These are phyloP conservation scores for Notothenia rossii DNA, from an alignment of 2,113 vertebrate species.

Conservation along the genomic window DNA sequence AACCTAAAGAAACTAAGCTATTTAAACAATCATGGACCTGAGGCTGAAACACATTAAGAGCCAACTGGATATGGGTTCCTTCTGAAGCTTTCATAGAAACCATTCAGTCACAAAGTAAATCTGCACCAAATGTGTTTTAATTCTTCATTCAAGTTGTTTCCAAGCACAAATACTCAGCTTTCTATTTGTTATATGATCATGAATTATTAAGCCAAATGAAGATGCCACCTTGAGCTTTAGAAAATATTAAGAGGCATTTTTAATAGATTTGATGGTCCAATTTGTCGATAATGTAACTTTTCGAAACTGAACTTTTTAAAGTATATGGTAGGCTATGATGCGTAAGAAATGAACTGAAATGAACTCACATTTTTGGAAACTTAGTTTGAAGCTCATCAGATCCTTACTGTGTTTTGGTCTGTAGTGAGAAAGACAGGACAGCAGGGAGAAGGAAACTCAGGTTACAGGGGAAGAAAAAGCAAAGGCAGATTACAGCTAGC, in stretches of 20 bases:
- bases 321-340: not conserved
- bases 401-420: slow-evolving; percentile 48
- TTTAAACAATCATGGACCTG: slow-evolving; percentile 54
- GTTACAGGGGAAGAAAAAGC: slow-evolving; percentile 45
- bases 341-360: not conserved
- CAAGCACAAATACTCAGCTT: not conserved
- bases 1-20: slow-evolving; percentile 56
- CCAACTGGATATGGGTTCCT: not conserved
- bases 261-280: not conserved
- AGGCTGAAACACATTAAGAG: slow-evolving; percentile 47
- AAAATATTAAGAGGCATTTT: not conserved
- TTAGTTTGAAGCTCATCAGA: not conserved
- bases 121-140: not conserved
- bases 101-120: not conserved
- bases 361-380: not conserved
- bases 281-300: not conserved
- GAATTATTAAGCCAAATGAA: not conserved
- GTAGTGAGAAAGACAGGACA: slow-evolving; percentile 30
- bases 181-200: not conserved
- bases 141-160: not conserved
- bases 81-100: not conserved
- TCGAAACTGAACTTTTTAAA: not conserved
- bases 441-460: slow-evolving; percentile 72
- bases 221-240: not conserved
- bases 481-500: slow-evolving; percentile 43